Base-by-base conservation (phyloP, 2,888 invertebrate genomes). In the Alloscopus bannaensis region DNA sequence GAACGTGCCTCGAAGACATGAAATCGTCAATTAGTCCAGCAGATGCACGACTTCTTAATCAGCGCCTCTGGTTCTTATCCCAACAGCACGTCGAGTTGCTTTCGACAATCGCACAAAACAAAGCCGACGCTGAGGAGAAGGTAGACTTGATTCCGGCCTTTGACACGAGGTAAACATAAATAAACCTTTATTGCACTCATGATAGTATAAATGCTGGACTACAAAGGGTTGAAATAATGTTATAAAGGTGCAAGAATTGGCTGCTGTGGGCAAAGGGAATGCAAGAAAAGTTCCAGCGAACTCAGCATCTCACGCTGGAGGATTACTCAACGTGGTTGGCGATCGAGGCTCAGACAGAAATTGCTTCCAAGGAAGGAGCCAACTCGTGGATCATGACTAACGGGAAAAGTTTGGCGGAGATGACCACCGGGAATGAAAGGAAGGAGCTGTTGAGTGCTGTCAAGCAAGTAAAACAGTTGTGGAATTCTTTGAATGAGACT, bases 11-110 rank as follows among this genome's bases (percentile, higher is more conserved):
- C 86, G 95, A 95, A 87, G 93, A 95, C 88, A 89, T 96, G 2
- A 94, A 95, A 86, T 95, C 95, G 87, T 94, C 94, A 86, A 90
- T 96, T 3, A 94, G 94, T 87, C 94, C 95, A 0, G 92, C 93
- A 59, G 96, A 96, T 87, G 93, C 95, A 88, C 94, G 95, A 87
- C 90, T 92, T 16, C 91, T 95, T 60, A 92, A 93, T 84, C 95
- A 95, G 87, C 91, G 92, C 83, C 4, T 72, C 3, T 94, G 94
- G 92, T 90, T 95, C 80, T 88, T 95, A 68, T 91, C 92, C 88
- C 95, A 96, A 87, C 94, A 94, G 86, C 93, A 95, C 84, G 92
- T 92, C 0, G 95, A 96, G 85, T 88, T 95, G 1, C 94, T 95
- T 86, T 93, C 94, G 86, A 94, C 94, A 87, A 89, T 96, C 0